Base-by-base conservation (phyloP, 1,140 invertebrate genomes). In the Heliconius hermathena region DNA sequence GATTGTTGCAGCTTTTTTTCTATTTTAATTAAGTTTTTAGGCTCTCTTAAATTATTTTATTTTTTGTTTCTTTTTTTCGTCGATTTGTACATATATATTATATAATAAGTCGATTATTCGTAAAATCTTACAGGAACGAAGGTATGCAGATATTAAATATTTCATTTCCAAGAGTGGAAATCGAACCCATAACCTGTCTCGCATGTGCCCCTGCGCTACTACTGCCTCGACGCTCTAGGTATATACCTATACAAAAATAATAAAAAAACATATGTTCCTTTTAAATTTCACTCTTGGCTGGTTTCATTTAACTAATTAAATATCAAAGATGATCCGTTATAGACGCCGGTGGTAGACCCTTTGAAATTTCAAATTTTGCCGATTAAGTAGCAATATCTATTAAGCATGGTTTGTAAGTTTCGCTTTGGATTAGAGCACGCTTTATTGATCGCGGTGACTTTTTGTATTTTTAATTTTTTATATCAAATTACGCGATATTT, bases 331-430 rank as follows among this genome's bases (percentile, higher is more conserved):
- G 26, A 66, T 66, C 22, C 26, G 13, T n/a, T 26, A 22, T 57
- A 66, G 60, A 66, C 60, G n/a, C 4, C 60, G 60, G 60, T 26
- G 4, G 26, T 46, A 46, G 41, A 8, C 8, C 22, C 60, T 66
- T 66, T 66, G 60, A 26, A 66, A 66, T n/a, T 1, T 66, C 60
- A 66, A 66, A 3, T 66, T 66, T 22, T 66, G 26, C 60, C 26
- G 4, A 66, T 66, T 57, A 66, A 66, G 60, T 66, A 66, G 60
- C 60, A 66, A 66, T 66, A 66, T 66, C 22, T 66, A 26, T 29
- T 29, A 66, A 29, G 26, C 60, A 29, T 66, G 3, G 60, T 66
- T 66, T 66, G 26, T 29, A 66, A 13, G 11, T 66, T 66, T 66
- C 60, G 26, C 60, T 66, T 66, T n/a, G 22, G 22, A 66, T 66